Conservation (phyloP, 2,113 vertebrate species). For the Chloebia gouldiae region DNA sequence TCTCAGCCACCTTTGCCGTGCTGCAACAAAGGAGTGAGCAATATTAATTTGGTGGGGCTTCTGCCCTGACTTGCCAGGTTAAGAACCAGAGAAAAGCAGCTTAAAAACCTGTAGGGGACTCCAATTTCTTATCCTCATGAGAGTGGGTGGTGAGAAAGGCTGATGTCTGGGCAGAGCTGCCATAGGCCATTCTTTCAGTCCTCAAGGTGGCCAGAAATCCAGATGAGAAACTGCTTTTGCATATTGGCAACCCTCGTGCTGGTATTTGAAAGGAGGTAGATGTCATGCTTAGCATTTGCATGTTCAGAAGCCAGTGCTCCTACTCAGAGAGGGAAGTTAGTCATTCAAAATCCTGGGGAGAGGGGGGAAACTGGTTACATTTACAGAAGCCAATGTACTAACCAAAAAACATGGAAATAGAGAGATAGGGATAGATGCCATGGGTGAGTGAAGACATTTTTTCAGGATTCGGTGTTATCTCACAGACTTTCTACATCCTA, state of each 20-base stretch:
- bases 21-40: background rate
- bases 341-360: background rate
- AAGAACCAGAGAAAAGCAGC: background rate
- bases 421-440: background rate
- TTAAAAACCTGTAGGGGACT: background rate
- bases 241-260: background rate
- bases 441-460: background rate
- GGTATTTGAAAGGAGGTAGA: background rate
- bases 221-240: background rate
- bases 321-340: background rate
- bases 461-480: constrained; percentile 4
- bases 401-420: background rate
- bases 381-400: background rate
- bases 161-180: background rate
- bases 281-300: background rate
- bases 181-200: background rate
- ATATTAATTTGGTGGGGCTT: background rate
- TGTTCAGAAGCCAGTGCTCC: background rate
- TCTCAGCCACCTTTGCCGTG: fast-evolving
- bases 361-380: background rate
- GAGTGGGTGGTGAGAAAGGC: background rate
- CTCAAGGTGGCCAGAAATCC: background rate
- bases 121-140: background rate
- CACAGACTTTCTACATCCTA: background rate
- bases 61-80: background rate